Evolutionary conservation across 92 coral and sea anemone genomes (phyloP).

Genomic region (Heliopora coerulea): DNA sequence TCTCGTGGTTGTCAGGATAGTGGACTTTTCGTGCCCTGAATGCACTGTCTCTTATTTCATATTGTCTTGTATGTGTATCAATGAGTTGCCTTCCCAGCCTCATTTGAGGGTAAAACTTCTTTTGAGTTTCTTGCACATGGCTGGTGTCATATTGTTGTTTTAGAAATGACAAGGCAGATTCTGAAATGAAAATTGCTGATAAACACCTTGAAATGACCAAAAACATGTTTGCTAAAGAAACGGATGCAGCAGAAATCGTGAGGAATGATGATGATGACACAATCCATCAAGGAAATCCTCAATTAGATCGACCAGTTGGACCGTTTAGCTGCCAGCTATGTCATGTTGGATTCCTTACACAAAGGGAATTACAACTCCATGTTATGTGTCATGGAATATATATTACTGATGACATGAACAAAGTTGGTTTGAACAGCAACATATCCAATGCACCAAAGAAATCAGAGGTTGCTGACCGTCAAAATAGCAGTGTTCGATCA

Average conservation of each 20-base stretch:
- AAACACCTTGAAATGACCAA: conserved; percentile 4
- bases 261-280: conserved; percentile 6
- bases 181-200: conserved; percentile 39
- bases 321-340: conserved; percentile 34
- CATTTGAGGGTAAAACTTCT: too few species aligned
- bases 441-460: background rate
- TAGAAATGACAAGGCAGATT: conserved; percentile 36
- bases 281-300: background rate
- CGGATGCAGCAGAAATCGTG: background rate
- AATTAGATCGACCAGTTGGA: too few species aligned
- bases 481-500: background rate
- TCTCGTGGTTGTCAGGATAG: too few species aligned
- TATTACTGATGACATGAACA: background rate
- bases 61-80: too few species aligned
- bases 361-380: conserved; percentile 32
- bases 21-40: too few species aligned
- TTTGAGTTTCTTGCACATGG: too few species aligned
- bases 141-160: background rate
- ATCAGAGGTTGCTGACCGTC: background rate
- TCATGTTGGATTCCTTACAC: conserved; percentile 29
- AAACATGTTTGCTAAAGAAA: conserved; percentile 1
- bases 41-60: too few species aligned
- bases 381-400: conserved; percentile 40
- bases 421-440: background rate
- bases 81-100: too few species aligned